Base-by-base conservation (phyloP, 2,797 vertebrate species). In the Chloroceryle amazona region DNA sequence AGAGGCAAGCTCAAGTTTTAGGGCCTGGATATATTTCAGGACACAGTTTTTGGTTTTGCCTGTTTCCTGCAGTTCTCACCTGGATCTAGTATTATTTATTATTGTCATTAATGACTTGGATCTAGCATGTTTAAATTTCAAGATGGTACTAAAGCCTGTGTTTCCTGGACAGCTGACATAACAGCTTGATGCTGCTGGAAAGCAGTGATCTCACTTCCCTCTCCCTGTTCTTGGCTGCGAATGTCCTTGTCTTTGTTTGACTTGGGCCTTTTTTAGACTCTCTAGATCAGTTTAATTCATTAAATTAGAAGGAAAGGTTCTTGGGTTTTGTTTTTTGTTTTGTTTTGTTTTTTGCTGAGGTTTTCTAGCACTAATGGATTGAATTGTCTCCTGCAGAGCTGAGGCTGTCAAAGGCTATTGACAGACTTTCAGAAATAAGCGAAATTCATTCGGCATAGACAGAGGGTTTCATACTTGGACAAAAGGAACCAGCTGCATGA, bases 101-200 rank as follows among this genome's bases (percentile, higher is more conserved):
- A 31, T 47, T 68, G 72, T 81, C 72, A 54, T 86, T 93, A 96
- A 86, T 55, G 57, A 95, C 76, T 96, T 94, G 96, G 93, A 95
- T 78, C 52, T 41, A 65, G 76, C 20, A 54, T 67, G 73, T 89
- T 75, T 49, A 29, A 58, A 94, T 94, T 78, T 78, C 91, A 91
- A 78, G 81, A 65, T 89, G 95, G 20, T 70, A 41, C 70, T 54
- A 26, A 31, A 81, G 81, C 83, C 65, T 84, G 49, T 78, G 85
- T 95, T 96, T 97, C 96, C 96, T 95, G 96, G 90, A 91, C 96
- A 97, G 94, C 94, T 96, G 96, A 97, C 80, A 89, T 94, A 86
- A 95, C 96, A 97, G 96, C 95, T 97, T 97, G 95, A 61, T 96
- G 87, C 95, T 97, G 80, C 91, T 93, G 88, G 87, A 90, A 81